These are phyloP conservation scores for Teleogryllus occipitalis DNA, from an alignment of 1,140 invertebrate genomes.

Conservation along the genomic window DNA sequence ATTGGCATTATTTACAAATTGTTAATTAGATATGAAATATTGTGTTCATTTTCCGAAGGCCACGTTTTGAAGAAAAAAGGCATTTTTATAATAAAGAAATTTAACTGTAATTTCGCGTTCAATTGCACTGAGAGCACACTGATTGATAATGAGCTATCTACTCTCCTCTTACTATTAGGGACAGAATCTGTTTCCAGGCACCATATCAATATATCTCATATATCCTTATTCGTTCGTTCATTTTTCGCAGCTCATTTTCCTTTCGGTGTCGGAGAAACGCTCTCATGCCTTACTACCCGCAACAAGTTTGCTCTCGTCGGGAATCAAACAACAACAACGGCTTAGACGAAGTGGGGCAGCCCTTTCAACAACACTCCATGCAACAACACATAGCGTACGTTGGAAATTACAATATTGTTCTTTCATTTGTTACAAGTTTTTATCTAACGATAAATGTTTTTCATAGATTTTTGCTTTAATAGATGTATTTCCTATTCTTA, in stretches of 20 bases:
- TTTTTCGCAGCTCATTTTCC: slow-evolving; percentile 4
- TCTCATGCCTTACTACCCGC: slow-evolving; percentile 3
- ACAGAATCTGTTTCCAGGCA: slow-evolving; percentile 3
- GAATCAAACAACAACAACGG: neutral
- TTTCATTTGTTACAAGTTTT: neutral
- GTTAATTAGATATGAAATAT: no score
- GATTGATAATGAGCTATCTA: neutral
- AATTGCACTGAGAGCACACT: no score
- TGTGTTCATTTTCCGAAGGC: no score
- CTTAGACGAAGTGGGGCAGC: slow-evolving; percentile 2
- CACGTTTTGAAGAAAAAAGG: no score
- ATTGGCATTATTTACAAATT: no score
- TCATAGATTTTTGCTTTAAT: slow-evolving; percentile 1
- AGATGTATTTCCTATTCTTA: neutral
- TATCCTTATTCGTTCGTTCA: neutral
- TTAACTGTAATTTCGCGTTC: no score
- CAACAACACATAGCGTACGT: slow-evolving; percentile 3
- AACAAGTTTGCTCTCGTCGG: neutral
- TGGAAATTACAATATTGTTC: slow-evolving; percentile 1
- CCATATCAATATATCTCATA: neutral
- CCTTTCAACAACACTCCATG: slow-evolving; percentile 3
- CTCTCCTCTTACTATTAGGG: neutral
- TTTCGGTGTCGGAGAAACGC: slow-evolving; percentile 3
- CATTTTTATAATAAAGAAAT: no score
- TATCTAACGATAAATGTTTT: neutral